Evolutionary conservation across 2,888 invertebrate species (phyloP).

Genomic region (Pseudococcus jackbeardsleyi): DNA sequence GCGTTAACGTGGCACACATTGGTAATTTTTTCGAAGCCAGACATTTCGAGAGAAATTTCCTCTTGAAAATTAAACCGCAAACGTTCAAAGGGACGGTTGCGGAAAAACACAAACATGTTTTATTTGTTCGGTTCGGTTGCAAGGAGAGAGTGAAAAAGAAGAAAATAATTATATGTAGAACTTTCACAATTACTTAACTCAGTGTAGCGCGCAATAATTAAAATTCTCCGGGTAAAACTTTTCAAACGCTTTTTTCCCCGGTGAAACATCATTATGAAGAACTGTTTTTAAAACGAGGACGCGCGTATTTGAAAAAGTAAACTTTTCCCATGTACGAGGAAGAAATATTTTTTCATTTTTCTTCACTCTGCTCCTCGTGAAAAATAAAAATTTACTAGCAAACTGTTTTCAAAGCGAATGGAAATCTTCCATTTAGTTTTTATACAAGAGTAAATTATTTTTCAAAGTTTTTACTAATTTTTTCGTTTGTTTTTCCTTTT

Average conservation of each 20-base stretch:
- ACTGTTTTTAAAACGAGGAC: constrained; percentile 30
- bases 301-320: constrained; percentile 14
- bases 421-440: constrained; percentile 35
- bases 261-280: constrained; percentile 37
- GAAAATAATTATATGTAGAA: constrained; percentile 29
- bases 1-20: not conserved
- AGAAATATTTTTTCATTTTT: constrained; percentile 40
- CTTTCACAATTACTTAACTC: constrained; percentile 50
- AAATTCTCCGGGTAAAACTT: constrained; percentile 39
- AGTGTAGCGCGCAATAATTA: constrained; percentile 34
- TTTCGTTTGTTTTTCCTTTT: not conserved
- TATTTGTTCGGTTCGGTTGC: not conserved
- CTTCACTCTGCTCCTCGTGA: not conserved
- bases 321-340: constrained; percentile 11
- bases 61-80: constrained; percentile 15
- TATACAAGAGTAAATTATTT: not conserved
- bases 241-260: constrained; percentile 42
- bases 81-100: constrained; percentile 4
- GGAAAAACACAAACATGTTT: constrained; percentile 30
- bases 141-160: not conserved
- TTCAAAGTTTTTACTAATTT: constrained; percentile 14
- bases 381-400: constrained; percentile 9
- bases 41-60: constrained; percentile 38
- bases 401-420: constrained; percentile 18
- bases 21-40: constrained; percentile 47